Evolutionary conservation across 2,888 invertebrate species (phyloP).

Genomic region (Cremastobaeus sp.): DNA sequence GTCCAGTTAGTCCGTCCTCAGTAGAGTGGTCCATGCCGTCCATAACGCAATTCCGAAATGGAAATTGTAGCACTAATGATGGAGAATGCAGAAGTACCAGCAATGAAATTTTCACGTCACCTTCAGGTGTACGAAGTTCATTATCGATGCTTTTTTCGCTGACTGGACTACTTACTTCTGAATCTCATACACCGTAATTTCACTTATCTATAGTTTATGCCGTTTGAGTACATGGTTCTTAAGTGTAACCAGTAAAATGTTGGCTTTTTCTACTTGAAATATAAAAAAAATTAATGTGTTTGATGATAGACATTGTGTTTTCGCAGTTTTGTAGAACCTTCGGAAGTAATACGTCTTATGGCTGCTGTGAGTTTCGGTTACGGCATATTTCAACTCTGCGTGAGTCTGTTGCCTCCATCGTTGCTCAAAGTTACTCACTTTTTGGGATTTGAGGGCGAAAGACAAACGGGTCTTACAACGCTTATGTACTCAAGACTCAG

Average conservation of each 20-base stretch:
- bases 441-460: constrained; percentile 84
- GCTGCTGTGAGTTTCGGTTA: constrained; percentile 85
- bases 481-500: constrained; percentile 82
- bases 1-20: constrained; percentile 67
- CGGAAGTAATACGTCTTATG: constrained; percentile 82
- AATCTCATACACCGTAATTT: constrained; percentile 42
- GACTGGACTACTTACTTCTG: constrained; percentile 72
- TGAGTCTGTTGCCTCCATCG: constrained; percentile 84
- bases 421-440: constrained; percentile 82
- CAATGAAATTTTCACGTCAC: constrained; percentile 62
- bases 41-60: constrained; percentile 57
- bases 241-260: too few relatives aligned
- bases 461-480: constrained; percentile 81
- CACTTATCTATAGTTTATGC: neutral
- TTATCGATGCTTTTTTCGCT: constrained; percentile 76
- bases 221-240: too few relatives aligned
- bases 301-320: too few relatives aligned
- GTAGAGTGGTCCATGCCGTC: constrained; percentile 72
- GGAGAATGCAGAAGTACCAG: constrained; percentile 42
- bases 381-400: constrained; percentile 84
- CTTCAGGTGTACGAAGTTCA: constrained; percentile 75
- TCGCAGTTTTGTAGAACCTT: constrained; percentile 78
- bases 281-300: too few relatives aligned
- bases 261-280: too few relatives aligned
- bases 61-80: constrained; percentile 22